A percentile compares a stretch with the other conserved stretches of the same genome.
These are phyloP conservation scores for Drosophila gunungcola DNA, from an alignment of 1,140 invertebrate species.

Conservation along the genomic window DNA sequence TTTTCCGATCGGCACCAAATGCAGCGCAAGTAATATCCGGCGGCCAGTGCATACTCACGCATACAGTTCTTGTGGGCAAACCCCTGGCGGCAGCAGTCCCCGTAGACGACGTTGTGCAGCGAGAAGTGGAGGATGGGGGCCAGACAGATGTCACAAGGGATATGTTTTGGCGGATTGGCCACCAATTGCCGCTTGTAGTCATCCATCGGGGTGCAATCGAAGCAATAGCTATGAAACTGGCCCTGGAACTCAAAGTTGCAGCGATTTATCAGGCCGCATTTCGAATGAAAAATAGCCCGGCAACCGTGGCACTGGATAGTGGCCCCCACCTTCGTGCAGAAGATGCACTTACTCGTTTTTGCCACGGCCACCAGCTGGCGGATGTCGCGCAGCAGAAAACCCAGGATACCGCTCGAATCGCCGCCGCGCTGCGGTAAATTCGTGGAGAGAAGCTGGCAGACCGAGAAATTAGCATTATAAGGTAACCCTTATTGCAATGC, in stretches of 20 bases:
- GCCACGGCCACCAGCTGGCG: slow-evolving; percentile 40
- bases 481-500: not conserved
- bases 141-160: slow-evolving; percentile 56
- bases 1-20: slow-evolving; percentile 62
- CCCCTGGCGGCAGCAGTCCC: slow-evolving; percentile 66
- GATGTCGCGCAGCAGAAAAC: slow-evolving; percentile 70
- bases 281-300: slow-evolving; percentile 45
- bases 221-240: slow-evolving; percentile 56
- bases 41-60: slow-evolving; percentile 54
- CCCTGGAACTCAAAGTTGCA: slow-evolving; percentile 39
- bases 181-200: slow-evolving; percentile 29
- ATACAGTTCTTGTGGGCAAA: slow-evolving; percentile 64
- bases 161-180: slow-evolving; percentile 10
- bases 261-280: slow-evolving; percentile 39
- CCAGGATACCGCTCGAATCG: slow-evolving; percentile 67
- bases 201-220: slow-evolving; percentile 37
- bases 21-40: slow-evolving; percentile 71
- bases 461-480: not conserved
- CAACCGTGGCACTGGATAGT: slow-evolving; percentile 55
- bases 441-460: slow-evolving; percentile 58
- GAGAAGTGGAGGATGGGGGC: slow-evolving; percentile 7
- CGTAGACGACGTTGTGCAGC: slow-evolving; percentile 27
- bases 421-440: slow-evolving; percentile 62
- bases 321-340: slow-evolving; percentile 46
- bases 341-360: slow-evolving; percentile 35